phyloP scores from a whole-genome alignment of 2,113 vertebrate species.

The Pogonocichla stellata region DNA sequence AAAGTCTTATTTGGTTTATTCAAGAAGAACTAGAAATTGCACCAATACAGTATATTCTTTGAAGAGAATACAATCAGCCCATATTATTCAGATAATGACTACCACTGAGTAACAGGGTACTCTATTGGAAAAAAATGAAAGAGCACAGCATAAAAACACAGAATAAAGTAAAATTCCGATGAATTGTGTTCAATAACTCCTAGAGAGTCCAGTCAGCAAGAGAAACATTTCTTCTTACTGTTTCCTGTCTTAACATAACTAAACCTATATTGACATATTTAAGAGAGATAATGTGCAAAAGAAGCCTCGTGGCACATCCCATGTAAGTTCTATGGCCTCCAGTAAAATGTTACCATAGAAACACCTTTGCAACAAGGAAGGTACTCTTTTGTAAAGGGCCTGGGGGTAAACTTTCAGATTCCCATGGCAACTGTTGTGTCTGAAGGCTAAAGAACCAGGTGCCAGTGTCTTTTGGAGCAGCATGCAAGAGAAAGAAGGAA shows the following conservation, averaged over 20 bases:
- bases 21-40: background rate
- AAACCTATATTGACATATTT: constrained; percentile 27
- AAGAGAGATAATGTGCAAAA: constrained; percentile 36
- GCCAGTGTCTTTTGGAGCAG: constrained; percentile 38
- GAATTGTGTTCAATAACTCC: background rate
- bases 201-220: background rate
- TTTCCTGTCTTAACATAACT: constrained; percentile 10
- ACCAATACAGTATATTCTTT: background rate
- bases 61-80: background rate
- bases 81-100: background rate
- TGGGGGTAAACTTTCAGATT: constrained; percentile 66
- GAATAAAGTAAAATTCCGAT: constrained; percentile 28
- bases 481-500: constrained; percentile 30
- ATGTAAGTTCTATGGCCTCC: constrained; percentile 49
- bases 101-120: background rate
- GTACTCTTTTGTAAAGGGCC: constrained; percentile 59
- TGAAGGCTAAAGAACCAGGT: constrained; percentile 53
- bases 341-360: constrained; percentile 75
- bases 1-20: background rate
- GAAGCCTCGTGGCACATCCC: constrained; percentile 44
- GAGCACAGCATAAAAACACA: constrained; percentile 1
- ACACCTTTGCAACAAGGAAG: constrained; percentile 60
- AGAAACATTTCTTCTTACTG: background rate
- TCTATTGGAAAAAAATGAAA: background rate
- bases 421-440: constrained; percentile 68